phyloP scores from a whole-genome alignment of 2,888 invertebrate species.

The Ferdinandea cuprea region DNA sequence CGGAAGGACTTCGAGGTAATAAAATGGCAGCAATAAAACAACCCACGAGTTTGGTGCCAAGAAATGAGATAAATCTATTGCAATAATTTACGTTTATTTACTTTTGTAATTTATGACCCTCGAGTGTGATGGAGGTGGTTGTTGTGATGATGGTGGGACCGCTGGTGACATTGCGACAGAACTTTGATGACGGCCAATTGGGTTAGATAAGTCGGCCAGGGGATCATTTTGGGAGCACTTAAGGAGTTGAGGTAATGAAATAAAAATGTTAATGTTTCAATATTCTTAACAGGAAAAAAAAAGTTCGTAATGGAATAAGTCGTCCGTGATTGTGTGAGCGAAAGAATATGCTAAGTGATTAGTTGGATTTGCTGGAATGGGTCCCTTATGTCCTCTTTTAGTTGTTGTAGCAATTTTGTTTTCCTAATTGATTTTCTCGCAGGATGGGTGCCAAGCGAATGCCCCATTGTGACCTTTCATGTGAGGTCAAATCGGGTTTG shows the following conservation, averaged over 20 bases:
- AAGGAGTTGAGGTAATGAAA: conserved; percentile 67
- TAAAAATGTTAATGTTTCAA: conserved; percentile 71
- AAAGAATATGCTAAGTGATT: conserved; percentile 16
- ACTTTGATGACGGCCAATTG: conserved; percentile 53
- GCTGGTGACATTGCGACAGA: conserved; percentile 33
- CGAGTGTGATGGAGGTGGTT: conserved; percentile 24
- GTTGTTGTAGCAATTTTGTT: not conserved
- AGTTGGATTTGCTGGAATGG: not conserved
- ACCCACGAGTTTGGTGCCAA: conserved; percentile 50
- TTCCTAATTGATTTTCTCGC: not conserved
- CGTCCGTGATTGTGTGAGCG: conserved; percentile 28
- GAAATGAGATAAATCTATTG: conserved; percentile 71
- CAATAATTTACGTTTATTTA: conserved; percentile 74
- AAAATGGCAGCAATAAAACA: conserved; percentile 71
- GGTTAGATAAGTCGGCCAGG: conserved; percentile 46
- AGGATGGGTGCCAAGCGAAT: not conserved
- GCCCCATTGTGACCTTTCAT: not conserved
- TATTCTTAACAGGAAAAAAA: conserved; percentile 32
- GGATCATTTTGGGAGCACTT: conserved; percentile 60
- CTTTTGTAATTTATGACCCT: conserved; percentile 74
- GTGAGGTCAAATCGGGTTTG: not conserved
- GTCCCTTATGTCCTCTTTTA: conserved; percentile 6
- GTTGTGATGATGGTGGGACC: conserved; percentile 2
- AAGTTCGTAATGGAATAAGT: conserved; percentile 70
- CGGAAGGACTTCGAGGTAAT: conserved; percentile 71